Conservation (phyloP, 2,113 vertebrate species). For the Bubo scandiacus region DNA sequence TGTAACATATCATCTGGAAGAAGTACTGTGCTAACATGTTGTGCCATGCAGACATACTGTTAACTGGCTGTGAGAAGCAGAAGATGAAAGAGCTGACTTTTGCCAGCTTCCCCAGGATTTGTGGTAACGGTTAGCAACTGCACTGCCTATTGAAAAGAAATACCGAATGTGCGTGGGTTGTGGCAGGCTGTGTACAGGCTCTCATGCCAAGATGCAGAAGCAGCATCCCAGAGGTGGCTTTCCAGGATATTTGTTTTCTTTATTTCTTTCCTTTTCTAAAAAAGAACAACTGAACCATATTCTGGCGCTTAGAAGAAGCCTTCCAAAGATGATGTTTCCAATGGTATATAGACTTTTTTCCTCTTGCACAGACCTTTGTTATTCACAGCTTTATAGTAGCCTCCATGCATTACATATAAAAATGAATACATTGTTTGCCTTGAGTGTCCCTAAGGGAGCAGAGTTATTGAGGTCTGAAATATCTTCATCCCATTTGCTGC, state of each 20-base stretch:
- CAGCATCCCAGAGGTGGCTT: conserved; percentile 1
- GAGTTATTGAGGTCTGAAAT: conserved; percentile 30
- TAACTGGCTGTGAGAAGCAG: not conserved
- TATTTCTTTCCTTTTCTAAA: not conserved
- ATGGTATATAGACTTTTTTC: not conserved
- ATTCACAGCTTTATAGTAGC: not conserved
- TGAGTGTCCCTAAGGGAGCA: not conserved
- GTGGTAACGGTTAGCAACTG: not conserved
- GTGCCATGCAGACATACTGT: not conserved
- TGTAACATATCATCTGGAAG: not conserved
- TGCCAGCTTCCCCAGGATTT: not conserved
- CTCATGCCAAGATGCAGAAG: not conserved
- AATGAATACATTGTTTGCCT: not conserved
- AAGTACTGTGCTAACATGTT: not conserved
- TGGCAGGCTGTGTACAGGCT: not conserved
- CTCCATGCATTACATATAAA: not conserved
- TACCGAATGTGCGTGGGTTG: not conserved
- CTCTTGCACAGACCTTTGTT: not conserved
- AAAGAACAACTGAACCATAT: not conserved
- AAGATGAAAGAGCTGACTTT: not conserved
- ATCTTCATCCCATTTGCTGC: not conserved
- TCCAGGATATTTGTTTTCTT: not conserved
- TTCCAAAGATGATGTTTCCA: not conserved
- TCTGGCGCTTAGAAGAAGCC: not conserved
- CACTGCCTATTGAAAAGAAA: not conserved